Evolutionary conservation across 1,140 invertebrate species (phyloP).

Genomic region (Macrocentrus cingulum): DNA sequence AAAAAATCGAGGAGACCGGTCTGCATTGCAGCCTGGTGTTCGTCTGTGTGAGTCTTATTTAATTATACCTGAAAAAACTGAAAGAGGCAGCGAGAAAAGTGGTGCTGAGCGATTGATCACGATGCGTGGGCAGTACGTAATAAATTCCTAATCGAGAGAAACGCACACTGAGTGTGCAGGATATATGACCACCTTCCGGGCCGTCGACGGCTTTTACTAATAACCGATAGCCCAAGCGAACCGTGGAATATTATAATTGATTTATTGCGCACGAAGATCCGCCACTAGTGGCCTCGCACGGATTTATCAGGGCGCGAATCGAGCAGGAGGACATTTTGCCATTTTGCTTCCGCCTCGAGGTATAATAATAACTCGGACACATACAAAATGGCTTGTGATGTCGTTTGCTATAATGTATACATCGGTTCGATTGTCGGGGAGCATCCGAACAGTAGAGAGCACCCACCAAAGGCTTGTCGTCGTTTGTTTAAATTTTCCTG

Average conservation of each 20-base stretch:
- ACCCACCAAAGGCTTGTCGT: constrained; percentile 7
- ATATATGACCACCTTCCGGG: constrained; percentile 37
- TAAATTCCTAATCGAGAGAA: constrained; percentile 35
- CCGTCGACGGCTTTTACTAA: constrained; percentile 36
- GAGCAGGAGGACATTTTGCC: constrained; percentile 19
- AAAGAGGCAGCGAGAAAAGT: too few species aligned
- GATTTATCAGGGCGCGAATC: constrained; percentile 26
- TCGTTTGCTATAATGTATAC: constrained; percentile 5
- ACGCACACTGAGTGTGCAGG: constrained; percentile 24
- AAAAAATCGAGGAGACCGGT: too few species aligned
- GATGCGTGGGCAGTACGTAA: background rate
- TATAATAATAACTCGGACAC: constrained; percentile 19
- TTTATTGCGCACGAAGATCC: constrained; percentile 29
- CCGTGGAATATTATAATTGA: constrained; percentile 41
- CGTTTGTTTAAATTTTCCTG: constrained; percentile 20
- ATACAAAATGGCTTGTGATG: constrained; percentile 11
- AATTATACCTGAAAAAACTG: too few species aligned
- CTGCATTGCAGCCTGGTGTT: too few species aligned
- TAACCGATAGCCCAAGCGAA: constrained; percentile 35
- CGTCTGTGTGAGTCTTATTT: too few species aligned
- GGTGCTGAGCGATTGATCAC: too few species aligned
- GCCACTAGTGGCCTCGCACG: constrained; percentile 6
- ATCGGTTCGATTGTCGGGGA: constrained; percentile 6
- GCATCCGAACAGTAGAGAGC: background rate
- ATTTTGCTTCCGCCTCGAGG: constrained; percentile 23